Evolutionary conservation across 2,797 vertebrate genomes (phyloP), one percentile per base, ranked within the genome.

Genomic region (Thalassophryne amazonica): DNA sequence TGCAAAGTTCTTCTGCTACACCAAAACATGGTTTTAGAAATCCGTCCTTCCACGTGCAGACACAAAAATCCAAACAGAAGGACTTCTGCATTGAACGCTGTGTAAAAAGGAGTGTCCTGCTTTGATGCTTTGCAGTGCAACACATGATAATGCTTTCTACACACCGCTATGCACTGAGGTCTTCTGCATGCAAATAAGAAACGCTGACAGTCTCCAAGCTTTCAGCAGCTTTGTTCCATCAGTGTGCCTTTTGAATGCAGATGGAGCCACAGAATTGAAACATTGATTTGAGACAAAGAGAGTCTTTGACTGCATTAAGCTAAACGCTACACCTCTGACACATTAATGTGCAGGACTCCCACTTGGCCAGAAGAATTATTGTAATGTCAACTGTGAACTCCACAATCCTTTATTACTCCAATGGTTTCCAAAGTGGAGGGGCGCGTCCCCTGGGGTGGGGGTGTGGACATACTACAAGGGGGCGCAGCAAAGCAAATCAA

Each of bases 191-290:
- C 35, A 19, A 43, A 56, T 17, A 37, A 51, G 28, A n/a, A 12
- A 53, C 43, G 23, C 39, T 25, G 54, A 65, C 30, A 1, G 4
- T 37, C 47, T 30, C 15, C 4, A 21, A n/a, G 49, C 30, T 37
- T 60, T 70, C 43, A 66, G 62, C 65, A 39, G 54, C 50, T 53
- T 56, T 38, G 53, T 42, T 39, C 36, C 30, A 42, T 37, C 42
- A 22, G 41, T 2, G 27, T 35, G 32, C 16, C 45, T 47, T 60
- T 34, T 57, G 47, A 41, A 59, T 52, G 28, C 9, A 5, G 37
- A 39, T 20, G 23, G 56, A 59, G 31, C 8, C 15, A 43, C 8
- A 4, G 47, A n/a, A 41, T 36, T 33, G 34, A 60, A 58, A 55
- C 31, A 46, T 25, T 22, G 10, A 30, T 12, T 16, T 25, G 29